Evolutionary conservation across 2,797 vertebrate genomes (phyloP).

Genomic region (Melopsittacus undulatus): DNA sequence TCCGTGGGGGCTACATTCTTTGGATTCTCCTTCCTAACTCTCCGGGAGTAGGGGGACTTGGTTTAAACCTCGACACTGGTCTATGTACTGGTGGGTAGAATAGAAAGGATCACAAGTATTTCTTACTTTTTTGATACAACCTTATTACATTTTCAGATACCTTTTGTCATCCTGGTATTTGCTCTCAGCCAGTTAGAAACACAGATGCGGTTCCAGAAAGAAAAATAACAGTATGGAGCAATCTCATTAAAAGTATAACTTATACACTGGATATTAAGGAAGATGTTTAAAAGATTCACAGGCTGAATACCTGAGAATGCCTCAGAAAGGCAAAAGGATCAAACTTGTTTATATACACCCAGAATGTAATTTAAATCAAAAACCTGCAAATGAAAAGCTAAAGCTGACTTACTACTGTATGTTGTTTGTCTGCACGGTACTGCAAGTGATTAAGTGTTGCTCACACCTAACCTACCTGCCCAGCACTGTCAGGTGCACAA

Average conservation of each 20-base stretch:
- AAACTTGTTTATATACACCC: rapidly evolving
- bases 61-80: too few relatives aligned
- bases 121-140: not conserved
- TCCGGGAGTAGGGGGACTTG: too few relatives aligned
- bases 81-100: not conserved
- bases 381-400: not conserved
- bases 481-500: not conserved
- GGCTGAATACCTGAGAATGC: not conserved
- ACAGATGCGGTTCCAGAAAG: not conserved
- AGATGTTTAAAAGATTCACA: not conserved
- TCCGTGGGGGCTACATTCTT: too few relatives aligned
- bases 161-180: not conserved
- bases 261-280: not conserved
- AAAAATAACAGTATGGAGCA: not conserved
- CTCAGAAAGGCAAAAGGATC: not conserved
- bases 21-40: too few relatives aligned
- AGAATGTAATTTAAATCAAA: not conserved
- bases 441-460: not conserved
- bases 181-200: not conserved
- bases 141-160: rapidly evolving
- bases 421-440: not conserved
- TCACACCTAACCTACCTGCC: not conserved
- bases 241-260: not conserved
- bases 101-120: not conserved
- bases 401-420: not conserved